Evolutionary conservation across 2,113 vertebrate genomes (phyloP), one percentile per base, ranked within the genome.

Genomic region (Gallinago paraguaiae): DNA sequence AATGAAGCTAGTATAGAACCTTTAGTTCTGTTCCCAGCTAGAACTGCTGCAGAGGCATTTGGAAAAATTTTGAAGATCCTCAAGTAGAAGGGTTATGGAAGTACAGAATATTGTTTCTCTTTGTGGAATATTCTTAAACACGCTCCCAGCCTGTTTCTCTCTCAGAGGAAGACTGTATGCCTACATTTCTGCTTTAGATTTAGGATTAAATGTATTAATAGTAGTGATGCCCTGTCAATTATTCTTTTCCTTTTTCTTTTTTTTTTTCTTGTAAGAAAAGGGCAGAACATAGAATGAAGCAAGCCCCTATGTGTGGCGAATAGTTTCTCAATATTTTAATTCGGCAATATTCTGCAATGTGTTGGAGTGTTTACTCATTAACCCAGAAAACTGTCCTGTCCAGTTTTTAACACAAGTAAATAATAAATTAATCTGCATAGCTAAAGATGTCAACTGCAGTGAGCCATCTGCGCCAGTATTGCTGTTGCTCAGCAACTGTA

Each of bases 391-490:
- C 76, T 63, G 65, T 85, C 71, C 91, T 9, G 33, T 93, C 87
- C 57, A 41, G 88, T 92, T 96, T 96, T 95, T 95, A 94, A 80
- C 88, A 86, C 77, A 70, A 96, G 94, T 97, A 96, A 97, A 96
- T 97, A 96, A 97, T 96, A 97, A 95, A 96, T 98, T 97, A 96
- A 97, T 96, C 96, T 97, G 97, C 96, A 97, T 97, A 93, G 93
- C 95, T 97, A 97, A 97, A 96, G 96, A 97, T 97, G 95, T 96
- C 95, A 97, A 88, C 91, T 89, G 90, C 96, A 96, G 93, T 28
- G 87, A 95, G 86, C 95, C 97, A 97, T 97, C 95, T 95, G 96
- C 0, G 11, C 96, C 92, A 59, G 87, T 75, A 88, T 94, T 92
- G 84, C 93, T 95, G 96, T 98, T 97, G 97, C 97, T 93, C 92